Base-by-base conservation (phyloP, 37 sponge, comb jelly and placozoan genomes). In the Haliclona indistincta region DNA sequence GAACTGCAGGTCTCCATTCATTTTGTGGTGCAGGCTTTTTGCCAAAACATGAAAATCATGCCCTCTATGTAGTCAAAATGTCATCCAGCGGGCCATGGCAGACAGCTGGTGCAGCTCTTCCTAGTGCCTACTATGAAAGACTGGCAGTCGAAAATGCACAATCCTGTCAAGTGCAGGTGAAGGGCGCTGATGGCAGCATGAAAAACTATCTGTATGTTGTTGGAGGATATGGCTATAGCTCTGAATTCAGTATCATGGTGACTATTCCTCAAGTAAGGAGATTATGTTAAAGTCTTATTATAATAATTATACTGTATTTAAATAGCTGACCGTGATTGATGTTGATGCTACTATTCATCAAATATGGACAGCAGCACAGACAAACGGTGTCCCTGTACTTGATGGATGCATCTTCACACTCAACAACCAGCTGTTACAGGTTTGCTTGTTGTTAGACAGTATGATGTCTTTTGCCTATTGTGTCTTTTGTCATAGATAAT, bases 101-200 rank as follows among this genome's bases (percentile, higher is more conserved):
- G n/a, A 68, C 69, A 4, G 23, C 11, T 20, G 69, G 29, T 0
- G 25, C 69, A 17, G 43, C 43, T 20, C 43, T 68, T 38, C 69
- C 69, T 41, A 7, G 2, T 4, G n/a, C 40, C 6, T 39, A 41
- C 39, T n/a, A 40, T 29, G 43, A 68, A 19, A 41, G 43, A 1
- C 43, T 68, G 20, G 69, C 43, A 2, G 39, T 68, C n/a, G 43
- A 43, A 29, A 68, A 68, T 68, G 69, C 69, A 20, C 69, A 68
- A 38, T 36, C 29, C 10, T 25, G 23, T 11, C 67, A 68, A 38
- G 39, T 67, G 37, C 13, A 49, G 52, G 52, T 49, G 52, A 49
- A 49, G 52, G 17, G 17, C 15, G 56, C 3, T 55, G 56, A 28
- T 2, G n/a, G n/a, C n/a, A n/a, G n/a, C n/a, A n/a, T n/a, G n/a